Conservation (phyloP, 2,797 vertebrate genomes). For the Leontopithecus rosalia region DNA sequence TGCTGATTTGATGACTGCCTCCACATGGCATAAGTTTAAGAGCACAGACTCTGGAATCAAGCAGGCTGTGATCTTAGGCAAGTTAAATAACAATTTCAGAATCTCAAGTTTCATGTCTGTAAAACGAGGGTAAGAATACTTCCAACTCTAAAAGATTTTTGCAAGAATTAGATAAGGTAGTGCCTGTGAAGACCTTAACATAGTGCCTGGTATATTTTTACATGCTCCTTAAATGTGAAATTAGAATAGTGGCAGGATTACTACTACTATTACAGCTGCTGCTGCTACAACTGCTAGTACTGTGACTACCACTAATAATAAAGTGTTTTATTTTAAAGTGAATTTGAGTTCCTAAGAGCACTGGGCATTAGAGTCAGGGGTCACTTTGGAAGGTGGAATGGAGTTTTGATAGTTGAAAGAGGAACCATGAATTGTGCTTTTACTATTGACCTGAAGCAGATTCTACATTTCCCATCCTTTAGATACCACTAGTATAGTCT, state of each 20-base stretch:
- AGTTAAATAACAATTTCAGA: not conserved
- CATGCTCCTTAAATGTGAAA: not conserved
- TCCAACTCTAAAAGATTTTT: not conserved
- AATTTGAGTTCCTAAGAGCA: not conserved
- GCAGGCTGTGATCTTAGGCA: not conserved
- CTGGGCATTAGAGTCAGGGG: not conserved
- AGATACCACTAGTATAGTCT: not conserved
- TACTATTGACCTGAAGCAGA: not conserved
- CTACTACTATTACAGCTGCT: not conserved
- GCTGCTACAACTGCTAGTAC: not conserved
- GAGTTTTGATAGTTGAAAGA: not conserved
- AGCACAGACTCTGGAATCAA: not conserved
- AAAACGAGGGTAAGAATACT: not conserved
- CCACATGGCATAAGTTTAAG: not conserved
- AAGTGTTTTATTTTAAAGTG: not conserved
- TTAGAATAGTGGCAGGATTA: not conserved
- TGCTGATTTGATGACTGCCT: not conserved
- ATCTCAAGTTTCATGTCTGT: not conserved
- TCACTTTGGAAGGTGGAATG: not conserved
- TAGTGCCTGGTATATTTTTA: not conserved
- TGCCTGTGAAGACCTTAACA: not conserved
- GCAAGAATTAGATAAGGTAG: not conserved
- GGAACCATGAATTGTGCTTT: not conserved
- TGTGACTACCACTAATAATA: rapidly evolving
- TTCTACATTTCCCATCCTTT: not conserved